Evolutionary conservation across 2,888 invertebrate species (phyloP).

Genomic region (Hoplodrina blanda): DNA sequence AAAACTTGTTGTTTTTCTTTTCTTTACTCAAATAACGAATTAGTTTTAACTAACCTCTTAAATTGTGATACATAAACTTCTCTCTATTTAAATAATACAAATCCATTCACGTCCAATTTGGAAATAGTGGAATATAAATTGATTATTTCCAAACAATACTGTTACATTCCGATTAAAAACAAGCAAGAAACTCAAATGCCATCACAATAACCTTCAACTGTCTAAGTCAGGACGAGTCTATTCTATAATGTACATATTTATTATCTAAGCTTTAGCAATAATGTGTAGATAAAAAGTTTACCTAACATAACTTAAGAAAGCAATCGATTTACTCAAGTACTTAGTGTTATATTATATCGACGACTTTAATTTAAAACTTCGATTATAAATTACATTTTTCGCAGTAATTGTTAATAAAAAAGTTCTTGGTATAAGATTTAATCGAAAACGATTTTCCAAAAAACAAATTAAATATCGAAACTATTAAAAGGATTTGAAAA

Average conservation of each 20-base stretch:
- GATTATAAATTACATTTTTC: not conserved
- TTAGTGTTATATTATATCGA: conserved; percentile 10
- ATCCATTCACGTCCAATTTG: not conserved
- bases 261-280: conserved; percentile 59
- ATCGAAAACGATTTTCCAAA: not conserved
- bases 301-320: conserved; percentile 48
- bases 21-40: not conserved
- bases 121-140: not conserved
- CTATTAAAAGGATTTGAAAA: conserved; percentile 6
- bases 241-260: conserved; percentile 39
- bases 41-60: not conserved
- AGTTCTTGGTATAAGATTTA: not conserved
- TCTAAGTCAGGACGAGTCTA: conserved; percentile 44
- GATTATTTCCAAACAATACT: conserved; percentile 26
- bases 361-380: conserved; percentile 9
- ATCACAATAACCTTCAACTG: conserved; percentile 25
- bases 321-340: conserved; percentile 44
- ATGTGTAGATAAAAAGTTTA: conserved; percentile 33
- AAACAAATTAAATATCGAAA: not conserved
- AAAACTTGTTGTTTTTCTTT: not conserved
- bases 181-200: not conserved
- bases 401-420: not conserved
- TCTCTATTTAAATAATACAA: conserved; percentile 27
- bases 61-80: conserved; percentile 16
- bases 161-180: conserved; percentile 54